Conservation (phyloP, 2,888 invertebrate genomes). For the Conomelus anceps region DNA sequence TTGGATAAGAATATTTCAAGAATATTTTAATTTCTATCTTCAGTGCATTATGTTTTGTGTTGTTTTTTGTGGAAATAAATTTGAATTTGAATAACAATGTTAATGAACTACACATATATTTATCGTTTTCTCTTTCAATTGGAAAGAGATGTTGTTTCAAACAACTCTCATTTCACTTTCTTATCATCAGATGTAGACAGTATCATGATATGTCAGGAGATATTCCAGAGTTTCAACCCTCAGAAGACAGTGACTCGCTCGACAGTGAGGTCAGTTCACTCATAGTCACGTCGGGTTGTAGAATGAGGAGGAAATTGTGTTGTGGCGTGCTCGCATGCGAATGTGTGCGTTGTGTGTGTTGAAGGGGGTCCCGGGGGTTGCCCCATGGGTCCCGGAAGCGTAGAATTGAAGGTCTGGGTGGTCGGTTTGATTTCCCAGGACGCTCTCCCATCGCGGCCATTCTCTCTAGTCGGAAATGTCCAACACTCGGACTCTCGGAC, state of each 20-base stretch:
- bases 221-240: background rate
- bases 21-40: too few relatives aligned
- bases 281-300: background rate
- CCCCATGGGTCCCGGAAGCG: background rate
- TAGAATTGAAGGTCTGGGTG: background rate
- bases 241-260: background rate
- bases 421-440: background rate
- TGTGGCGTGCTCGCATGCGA: background rate
- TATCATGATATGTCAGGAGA: background rate
- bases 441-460: background rate
- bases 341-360: too few relatives aligned
- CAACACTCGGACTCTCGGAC: background rate
- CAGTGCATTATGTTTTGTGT: too few relatives aligned
- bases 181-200: background rate
- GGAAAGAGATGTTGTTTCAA: too few relatives aligned
- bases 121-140: too few relatives aligned
- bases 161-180: background rate
- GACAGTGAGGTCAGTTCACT: background rate
- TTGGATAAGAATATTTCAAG: too few relatives aligned
- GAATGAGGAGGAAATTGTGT: background rate
- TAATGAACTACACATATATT: too few relatives aligned
- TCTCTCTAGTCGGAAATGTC: background rate
- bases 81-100: too few relatives aligned
- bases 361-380: background rate
- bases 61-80: too few relatives aligned